phyloP scores from a whole-genome alignment of 2,797 vertebrate genomes.

The Podargus strigoides region DNA sequence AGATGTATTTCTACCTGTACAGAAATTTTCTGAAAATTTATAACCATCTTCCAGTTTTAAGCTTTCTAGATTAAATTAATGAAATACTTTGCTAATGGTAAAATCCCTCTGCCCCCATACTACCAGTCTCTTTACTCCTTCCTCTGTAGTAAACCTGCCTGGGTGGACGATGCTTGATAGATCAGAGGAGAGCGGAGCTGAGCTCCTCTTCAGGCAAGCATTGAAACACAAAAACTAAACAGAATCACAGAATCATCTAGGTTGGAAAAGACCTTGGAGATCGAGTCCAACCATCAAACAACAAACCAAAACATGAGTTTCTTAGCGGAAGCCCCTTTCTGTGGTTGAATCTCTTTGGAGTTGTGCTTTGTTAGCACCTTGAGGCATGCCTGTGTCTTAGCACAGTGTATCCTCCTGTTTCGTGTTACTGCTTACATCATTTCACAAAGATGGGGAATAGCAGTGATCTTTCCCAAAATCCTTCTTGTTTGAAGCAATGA shows the following conservation, averaged over 20 bases:
- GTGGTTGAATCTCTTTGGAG: not conserved
- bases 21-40: not conserved
- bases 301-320: not conserved
- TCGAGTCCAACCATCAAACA: too few species aligned
- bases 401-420: accelerated
- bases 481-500: not conserved
- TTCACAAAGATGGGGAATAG: not conserved
- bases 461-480: not conserved
- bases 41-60: not conserved
- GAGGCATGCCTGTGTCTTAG: not conserved
- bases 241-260: too few species aligned
- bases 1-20: not conserved
- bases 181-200: not conserved
- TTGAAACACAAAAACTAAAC: not conserved
- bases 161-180: not conserved
- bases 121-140: not conserved
- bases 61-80: not conserved
- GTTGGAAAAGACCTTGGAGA: too few species aligned
- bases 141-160: not conserved
- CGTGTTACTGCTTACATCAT: not conserved
- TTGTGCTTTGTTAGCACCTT: not conserved
- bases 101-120: not conserved
- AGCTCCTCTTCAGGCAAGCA: not conserved
- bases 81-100: not conserved
- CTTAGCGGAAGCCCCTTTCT: not conserved